Evolutionary conservation across 2,113 vertebrate genomes (phyloP), one percentile per base, ranked within the genome.

Genomic region (Nannospalax galili): DNA sequence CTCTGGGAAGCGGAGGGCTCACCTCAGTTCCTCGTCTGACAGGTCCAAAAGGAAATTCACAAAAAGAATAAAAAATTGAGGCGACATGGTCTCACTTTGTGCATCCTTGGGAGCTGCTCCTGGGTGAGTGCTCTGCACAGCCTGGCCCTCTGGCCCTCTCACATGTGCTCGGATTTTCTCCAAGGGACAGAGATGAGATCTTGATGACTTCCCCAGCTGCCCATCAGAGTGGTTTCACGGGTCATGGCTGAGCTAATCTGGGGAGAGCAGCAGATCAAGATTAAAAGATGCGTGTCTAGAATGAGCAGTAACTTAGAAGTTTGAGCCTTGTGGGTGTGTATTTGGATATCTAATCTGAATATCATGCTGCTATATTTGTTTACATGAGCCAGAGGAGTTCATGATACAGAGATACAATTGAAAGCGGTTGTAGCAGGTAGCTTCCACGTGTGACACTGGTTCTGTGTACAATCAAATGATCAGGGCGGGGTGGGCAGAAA

Each of bases 181-280:
- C 91, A 73, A 93, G 94, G 84, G 45, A 52, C 7, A 94, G 84
- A 40, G 69, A 95, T 90, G 91, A 97, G 62, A 88, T 96, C 93
- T 88, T 93, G 84, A 92, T 92, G 93, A 98, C 94, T 82, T 80
- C 48, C 8, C 42, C 90, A 84, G 84, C 81, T 45, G 37, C 28
- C 72, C 88, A 85, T 90, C 73, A 94, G 24, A 97, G 67, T 96
- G 89, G 75, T 97, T 98, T 98, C 87, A 95, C 1, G 24, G 97
- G 94, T 97, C 97, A 96, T 17, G 77, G 95, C 81, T 95, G 96
- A 97, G 91, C 97, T 98, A 96, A 97, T 97, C 91, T 95, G 78
- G 77, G 56, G 88, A 95, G 30, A 79, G 64, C 86, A 79, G 64
- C 86, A 90, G 93, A 95, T 97, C 82, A 91, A 95, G 94, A 97